These are phyloP conservation scores for Agonopterix alstromeriana DNA, from an alignment of 2,888 invertebrate species.

Conservation along the genomic window DNA sequence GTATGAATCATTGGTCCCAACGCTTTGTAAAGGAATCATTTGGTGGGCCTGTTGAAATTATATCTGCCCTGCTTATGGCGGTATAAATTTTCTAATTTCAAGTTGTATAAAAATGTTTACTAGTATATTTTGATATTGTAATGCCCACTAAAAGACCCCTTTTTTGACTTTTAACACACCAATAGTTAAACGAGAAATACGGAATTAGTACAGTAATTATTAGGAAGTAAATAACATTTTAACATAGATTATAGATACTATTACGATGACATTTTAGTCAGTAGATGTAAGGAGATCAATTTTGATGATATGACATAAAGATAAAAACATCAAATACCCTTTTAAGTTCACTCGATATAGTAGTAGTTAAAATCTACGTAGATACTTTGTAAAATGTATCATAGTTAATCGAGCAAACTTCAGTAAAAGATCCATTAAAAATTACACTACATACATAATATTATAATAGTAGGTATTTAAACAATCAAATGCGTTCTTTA, in stretches of 20 bases:
- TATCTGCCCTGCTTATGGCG: too few relatives aligned
- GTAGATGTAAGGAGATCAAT: slow-evolving; percentile 4
- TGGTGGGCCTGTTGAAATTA: slow-evolving; percentile 9
- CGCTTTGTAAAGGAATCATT: slow-evolving; percentile 42
- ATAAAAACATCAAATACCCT: too few relatives aligned
- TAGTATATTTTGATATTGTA: not conserved
- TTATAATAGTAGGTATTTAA: too few relatives aligned
- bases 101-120: too few relatives aligned
- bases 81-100: too few relatives aligned
- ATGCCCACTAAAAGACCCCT: slow-evolving; percentile 20
- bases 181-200: slow-evolving; percentile 27
- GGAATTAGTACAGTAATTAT: slow-evolving; percentile 19
- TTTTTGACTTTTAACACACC: slow-evolving; percentile 23
- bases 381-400: too few relatives aligned
- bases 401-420: too few relatives aligned
- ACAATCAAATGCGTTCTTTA: too few relatives aligned
- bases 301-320: too few relatives aligned
- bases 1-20: slow-evolving; percentile 60
- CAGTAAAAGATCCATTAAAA: slow-evolving; percentile 5
- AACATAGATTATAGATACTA: slow-evolving; percentile 12
- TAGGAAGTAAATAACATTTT: slow-evolving; percentile 14
- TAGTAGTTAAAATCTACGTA: too few relatives aligned
- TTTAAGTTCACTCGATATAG: too few relatives aligned
- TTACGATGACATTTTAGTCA: slow-evolving; percentile 7
- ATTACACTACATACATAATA: slow-evolving; percentile 4